These are phyloP conservation scores for Misgurnus anguillicaudatus DNA, from an alignment of 2,113 vertebrate genomes.

Conservation along the genomic window DNA sequence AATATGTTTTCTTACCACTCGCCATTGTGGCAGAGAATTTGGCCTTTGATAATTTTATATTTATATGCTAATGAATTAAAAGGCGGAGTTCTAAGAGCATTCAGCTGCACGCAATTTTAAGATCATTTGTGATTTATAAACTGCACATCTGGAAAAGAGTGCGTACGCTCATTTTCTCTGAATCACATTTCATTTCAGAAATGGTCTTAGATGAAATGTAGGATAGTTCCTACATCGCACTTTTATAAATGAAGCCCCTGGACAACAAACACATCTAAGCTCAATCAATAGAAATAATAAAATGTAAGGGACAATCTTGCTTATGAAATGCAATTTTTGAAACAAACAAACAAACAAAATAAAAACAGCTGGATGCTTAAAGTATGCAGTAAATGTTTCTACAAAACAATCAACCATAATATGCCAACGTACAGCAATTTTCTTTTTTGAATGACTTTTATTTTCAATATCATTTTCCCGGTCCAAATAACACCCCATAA, in stretches of 20 bases:
- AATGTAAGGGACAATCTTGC: not conserved
- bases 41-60: too few species aligned
- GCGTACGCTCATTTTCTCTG: too few species aligned
- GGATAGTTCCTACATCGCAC: too few species aligned
- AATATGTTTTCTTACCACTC: too few species aligned
- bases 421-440: slow-evolving; percentile 14
- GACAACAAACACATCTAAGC: not conserved
- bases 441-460: slow-evolving; percentile 61
- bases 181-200: too few species aligned
- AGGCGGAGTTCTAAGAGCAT: too few species aligned
- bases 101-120: too few species aligned
- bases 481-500: slow-evolving; percentile 41
- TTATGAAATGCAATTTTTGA: not conserved
- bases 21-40: too few species aligned
- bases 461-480: slow-evolving; percentile 50
- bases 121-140: too few species aligned
- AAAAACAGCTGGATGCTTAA: not conserved
- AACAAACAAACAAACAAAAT: not conserved
- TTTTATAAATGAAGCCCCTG: not conserved
- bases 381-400: not conserved
- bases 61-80: too few species aligned
- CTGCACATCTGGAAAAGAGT: too few species aligned
- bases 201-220: too few species aligned
- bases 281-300: not conserved
- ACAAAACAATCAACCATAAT: slow-evolving; percentile 23